Evolutionary conservation across 1,140 invertebrate genomes (phyloP).

Genomic region (Brachionus paranguensis): DNA sequence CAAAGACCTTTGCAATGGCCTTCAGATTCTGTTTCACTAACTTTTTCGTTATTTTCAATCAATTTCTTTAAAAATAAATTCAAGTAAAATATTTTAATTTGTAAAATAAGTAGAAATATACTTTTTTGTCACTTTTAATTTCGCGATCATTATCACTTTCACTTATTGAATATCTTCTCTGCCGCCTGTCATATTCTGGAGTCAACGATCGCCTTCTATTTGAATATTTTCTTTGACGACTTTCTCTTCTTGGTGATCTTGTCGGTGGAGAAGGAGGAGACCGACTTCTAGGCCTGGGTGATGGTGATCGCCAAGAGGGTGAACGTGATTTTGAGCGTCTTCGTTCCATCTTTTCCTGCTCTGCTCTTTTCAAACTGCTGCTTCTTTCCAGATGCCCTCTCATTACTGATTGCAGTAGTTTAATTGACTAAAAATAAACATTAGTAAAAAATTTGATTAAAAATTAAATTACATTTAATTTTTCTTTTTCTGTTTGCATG

Average conservation of each 20-base stretch:
- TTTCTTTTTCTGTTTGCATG: neutral
- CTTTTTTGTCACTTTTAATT: neutral
- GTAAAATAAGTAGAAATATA: neutral
- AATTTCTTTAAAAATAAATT: neutral
- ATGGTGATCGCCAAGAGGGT: slow-evolving; percentile 18
- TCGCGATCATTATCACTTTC: neutral
- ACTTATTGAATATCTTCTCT: neutral
- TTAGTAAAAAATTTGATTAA: neutral
- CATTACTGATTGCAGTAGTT: neutral
- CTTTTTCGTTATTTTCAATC: neutral
- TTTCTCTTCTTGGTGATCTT: neutral
- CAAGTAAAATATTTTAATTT: neutral
- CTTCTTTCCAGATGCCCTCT: slow-evolving; percentile 20
- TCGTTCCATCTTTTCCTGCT: neutral
- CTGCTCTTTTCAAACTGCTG: neutral
- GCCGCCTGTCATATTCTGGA: neutral
- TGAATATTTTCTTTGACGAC: neutral
- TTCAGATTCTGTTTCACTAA: neutral
- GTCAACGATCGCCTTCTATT: neutral
- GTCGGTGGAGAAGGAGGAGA: neutral
- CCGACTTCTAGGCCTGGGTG: neutral
- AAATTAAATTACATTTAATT: neutral
- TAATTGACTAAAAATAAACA: neutral
- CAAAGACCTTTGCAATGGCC: neutral
- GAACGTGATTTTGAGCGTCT: neutral